These are phyloP conservation scores for Malurus leucopterus DNA, from an alignment of 2,797 vertebrate species.

Conservation along the genomic window DNA sequence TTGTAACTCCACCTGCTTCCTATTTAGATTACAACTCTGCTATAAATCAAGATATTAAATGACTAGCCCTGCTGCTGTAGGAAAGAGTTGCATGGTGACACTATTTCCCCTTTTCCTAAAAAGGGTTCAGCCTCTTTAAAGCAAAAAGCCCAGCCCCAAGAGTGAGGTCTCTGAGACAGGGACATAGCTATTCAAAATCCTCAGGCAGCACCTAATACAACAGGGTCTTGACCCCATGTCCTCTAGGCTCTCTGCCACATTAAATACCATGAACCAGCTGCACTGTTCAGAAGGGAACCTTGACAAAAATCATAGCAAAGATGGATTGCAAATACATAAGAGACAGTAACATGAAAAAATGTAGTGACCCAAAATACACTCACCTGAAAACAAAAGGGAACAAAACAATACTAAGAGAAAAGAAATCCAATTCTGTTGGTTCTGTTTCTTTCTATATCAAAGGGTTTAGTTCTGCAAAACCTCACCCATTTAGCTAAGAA, in stretches of 20 bases:
- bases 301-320: not conserved
- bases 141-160: not conserved
- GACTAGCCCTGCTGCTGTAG: slow-evolving; percentile 5
- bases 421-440: not conserved
- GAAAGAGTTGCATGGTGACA: not conserved
- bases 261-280: not conserved
- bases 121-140: not conserved
- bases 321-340: not conserved
- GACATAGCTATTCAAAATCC: not conserved
- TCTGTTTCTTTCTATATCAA: not conserved
- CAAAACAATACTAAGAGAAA: not conserved
- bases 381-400: not conserved
- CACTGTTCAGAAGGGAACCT: not conserved
- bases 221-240: not conserved
- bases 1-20: slow-evolving; percentile 77
- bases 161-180: not conserved
- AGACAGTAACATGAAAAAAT: not conserved
- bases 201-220: not conserved
- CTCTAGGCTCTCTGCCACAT: not conserved
- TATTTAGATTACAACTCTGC: slow-evolving; percentile 71
- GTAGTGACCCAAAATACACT: not conserved
- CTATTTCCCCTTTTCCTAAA: not conserved
- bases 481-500: not conserved
- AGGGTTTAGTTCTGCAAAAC: not conserved
- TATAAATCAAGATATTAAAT: slow-evolving; percentile 68